Conservation (phyloP, 1,140 invertebrate genomes). For the Diorhabda sublineata region DNA sequence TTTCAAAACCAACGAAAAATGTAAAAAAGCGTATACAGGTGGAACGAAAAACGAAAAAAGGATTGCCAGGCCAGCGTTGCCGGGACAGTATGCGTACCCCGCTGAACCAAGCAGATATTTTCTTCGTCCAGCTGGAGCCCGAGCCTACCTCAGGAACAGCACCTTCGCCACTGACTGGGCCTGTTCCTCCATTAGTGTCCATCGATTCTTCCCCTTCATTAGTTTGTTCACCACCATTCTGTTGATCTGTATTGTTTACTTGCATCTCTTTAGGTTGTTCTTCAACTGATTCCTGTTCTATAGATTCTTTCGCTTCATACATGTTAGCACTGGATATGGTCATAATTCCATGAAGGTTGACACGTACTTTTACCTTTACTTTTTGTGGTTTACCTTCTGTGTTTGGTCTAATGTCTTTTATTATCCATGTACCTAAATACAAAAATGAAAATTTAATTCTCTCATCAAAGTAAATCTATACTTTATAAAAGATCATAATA, state of each 20-base stretch:
- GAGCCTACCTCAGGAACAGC: constrained; percentile 44
- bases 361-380: constrained; percentile 91
- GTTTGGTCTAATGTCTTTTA: constrained; percentile 80
- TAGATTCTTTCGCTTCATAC: constrained; percentile 73
- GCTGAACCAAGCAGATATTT: constrained; percentile 47
- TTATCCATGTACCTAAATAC: constrained; percentile 68
- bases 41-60: constrained; percentile 28
- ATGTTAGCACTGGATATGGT: constrained; percentile 79
- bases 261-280: constrained; percentile 51
- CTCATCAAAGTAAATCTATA: too few relatives aligned
- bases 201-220: constrained; percentile 31
- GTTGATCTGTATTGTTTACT: constrained; percentile 14
- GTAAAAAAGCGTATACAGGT: background rate
- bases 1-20: too few relatives aligned
- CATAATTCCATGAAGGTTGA: constrained; percentile 92
- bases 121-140: constrained; percentile 45
- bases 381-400: constrained; percentile 86
- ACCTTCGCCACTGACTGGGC: constrained; percentile 25
- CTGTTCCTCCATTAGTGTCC: constrained; percentile 25
- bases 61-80: constrained; percentile 36
- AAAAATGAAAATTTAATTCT: background rate
- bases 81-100: constrained; percentile 45
- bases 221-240: constrained; percentile 29
- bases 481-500: background rate
- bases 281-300: constrained; percentile 54